Conservation (phyloP, 1,140 invertebrate species). For the Lysiphlebus fabarum region DNA sequence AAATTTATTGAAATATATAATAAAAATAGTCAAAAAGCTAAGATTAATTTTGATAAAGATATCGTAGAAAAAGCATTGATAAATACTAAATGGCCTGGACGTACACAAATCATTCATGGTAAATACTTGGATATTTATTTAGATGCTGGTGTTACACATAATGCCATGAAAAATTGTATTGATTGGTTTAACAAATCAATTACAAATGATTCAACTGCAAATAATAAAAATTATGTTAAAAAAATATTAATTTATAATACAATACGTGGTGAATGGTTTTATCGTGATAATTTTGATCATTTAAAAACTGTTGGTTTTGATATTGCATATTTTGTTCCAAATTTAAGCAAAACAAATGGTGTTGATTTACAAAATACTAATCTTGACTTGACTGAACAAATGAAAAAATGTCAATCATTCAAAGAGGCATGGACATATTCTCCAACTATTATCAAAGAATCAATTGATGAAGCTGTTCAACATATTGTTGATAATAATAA, state of each 20-base stretch:
- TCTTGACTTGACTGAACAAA: too few relatives aligned
- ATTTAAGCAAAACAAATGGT: constrained; percentile 55
- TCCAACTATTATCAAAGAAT: too few relatives aligned
- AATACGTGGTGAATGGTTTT: constrained; percentile 73
- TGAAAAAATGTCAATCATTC: too few relatives aligned
- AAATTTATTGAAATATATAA: constrained; percentile 60
- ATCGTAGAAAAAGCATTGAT: constrained; percentile 56
- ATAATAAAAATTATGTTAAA: constrained; percentile 18
- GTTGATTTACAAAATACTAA: too few relatives aligned
- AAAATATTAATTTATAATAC: constrained; percentile 81
- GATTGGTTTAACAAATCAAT: constrained; percentile 71
- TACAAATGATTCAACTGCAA: too few relatives aligned
- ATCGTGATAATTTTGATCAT: constrained; percentile 61
- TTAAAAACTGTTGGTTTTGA: constrained; percentile 64
- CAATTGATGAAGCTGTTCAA: neutral
- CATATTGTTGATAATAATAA: neutral
- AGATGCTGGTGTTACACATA: constrained; percentile 92
- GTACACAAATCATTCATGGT: constrained; percentile 64
- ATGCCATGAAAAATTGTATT: constrained; percentile 80
- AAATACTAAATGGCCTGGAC: constrained; percentile 68
- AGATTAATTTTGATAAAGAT: constrained; percentile 29
- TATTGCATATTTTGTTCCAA: constrained; percentile 73
- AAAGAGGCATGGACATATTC: too few relatives aligned
- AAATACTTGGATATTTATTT: constrained; percentile 65
- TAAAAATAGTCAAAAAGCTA: too few relatives aligned